Evolutionary conservation across 2,797 vertebrate species (phyloP).

Genomic region (Hypotaenidia philippensis): DNA sequence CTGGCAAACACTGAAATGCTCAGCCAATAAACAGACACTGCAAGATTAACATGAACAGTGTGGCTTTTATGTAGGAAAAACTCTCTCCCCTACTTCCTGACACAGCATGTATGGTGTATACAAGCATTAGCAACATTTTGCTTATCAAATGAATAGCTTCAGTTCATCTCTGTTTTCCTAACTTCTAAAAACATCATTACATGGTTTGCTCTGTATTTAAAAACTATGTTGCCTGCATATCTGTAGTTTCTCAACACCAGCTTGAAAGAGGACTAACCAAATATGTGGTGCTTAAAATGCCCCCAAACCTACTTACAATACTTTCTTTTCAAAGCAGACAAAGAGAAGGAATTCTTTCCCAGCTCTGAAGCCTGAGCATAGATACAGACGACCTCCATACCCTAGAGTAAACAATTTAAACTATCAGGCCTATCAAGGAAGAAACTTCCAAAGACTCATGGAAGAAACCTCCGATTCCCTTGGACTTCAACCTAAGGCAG

Average conservation of each 20-base stretch:
- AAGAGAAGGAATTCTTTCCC: neutral
- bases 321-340: constrained; percentile 3
- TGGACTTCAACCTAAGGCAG: neutral
- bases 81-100: neutral
- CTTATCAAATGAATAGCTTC: neutral
- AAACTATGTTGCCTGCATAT: neutral
- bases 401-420: neutral
- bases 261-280: constrained; percentile 8
- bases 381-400: neutral
- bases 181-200: neutral
- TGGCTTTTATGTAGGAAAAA: constrained; percentile 1
- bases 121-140: neutral
- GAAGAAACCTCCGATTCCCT: neutral
- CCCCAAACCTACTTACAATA: neutral
- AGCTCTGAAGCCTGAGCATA: neutral
- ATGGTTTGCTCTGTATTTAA: neutral
- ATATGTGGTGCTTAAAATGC: neutral
- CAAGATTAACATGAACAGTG: neutral
- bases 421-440: neutral
- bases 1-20: neutral
- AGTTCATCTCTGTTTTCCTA: neutral
- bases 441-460: neutral
- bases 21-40: constrained; percentile 11
- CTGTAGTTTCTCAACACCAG: neutral
- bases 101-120: neutral